Conservation (phyloP, 2,888 invertebrate genomes). For the Pandemis cinnamomeana region DNA sequence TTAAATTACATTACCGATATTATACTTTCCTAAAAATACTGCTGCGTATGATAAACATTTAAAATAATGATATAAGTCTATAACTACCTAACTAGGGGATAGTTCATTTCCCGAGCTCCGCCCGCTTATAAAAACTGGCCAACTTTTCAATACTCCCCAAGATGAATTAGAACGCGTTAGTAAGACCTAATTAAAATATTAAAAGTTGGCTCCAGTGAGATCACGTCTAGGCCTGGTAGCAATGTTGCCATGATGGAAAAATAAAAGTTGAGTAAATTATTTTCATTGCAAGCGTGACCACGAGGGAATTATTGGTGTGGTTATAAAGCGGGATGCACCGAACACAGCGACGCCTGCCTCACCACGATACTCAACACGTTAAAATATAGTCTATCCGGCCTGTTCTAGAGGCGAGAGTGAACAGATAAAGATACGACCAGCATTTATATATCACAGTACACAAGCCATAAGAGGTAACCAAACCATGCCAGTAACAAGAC, state of each 20-base stretch:
- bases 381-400: not conserved
- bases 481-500: not conserved
- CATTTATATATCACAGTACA: constrained; percentile 1
- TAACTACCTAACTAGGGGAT: constrained; percentile 70
- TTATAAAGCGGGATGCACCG: constrained; percentile 33
- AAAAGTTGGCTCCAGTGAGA: constrained; percentile 53
- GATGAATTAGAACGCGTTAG: constrained; percentile 24
- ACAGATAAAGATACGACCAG: not conserved
- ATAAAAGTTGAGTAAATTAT: constrained; percentile 32
- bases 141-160: constrained; percentile 50
- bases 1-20: constrained; percentile 71
- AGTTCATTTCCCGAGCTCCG: constrained; percentile 51
- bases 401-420: constrained; percentile 1
- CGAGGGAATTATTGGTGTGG: constrained; percentile 51
- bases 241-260: constrained; percentile 52
- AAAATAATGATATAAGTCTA: constrained; percentile 83
- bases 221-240: constrained; percentile 54
- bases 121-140: constrained; percentile 47
- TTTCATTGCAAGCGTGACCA: constrained; percentile 55
- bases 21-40: constrained; percentile 81
- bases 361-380: constrained; percentile 29
- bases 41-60: constrained; percentile 80
- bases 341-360: not conserved
- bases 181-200: constrained; percentile 45
- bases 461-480: not conserved